Evolutionary conservation across 2,888 invertebrate genomes (phyloP).

Genomic region (Drosophila peninsularis): DNA sequence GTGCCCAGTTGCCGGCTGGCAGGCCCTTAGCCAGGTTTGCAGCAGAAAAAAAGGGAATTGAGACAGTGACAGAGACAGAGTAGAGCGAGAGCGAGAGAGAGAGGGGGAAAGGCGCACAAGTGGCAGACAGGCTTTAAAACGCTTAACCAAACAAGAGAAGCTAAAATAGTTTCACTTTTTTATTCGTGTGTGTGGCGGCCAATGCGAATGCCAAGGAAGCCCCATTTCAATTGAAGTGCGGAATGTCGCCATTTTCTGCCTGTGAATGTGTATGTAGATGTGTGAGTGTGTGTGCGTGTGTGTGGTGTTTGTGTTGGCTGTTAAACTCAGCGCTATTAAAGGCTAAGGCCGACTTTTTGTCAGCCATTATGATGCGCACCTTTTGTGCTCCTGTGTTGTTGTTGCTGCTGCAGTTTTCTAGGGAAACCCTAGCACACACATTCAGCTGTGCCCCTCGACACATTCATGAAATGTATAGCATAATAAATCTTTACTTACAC

Average conservation of each 20-base stretch:
- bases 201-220: constrained; percentile 70
- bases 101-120: constrained; percentile 30
- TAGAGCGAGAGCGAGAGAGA: neutral
- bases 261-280: constrained; percentile 32
- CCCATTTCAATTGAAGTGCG: constrained; percentile 59
- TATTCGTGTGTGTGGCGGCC: constrained; percentile 25
- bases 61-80: neutral
- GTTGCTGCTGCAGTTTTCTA: constrained; percentile 65
- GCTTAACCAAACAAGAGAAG: constrained; percentile 71
- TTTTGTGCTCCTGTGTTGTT: constrained; percentile 61
- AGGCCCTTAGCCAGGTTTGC: constrained; percentile 11
- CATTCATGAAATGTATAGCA: constrained; percentile 80
- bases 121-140: constrained; percentile 71
- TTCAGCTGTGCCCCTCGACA: constrained; percentile 47
- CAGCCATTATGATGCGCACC: constrained; percentile 79
- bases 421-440: constrained; percentile 70
- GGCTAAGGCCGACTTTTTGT: constrained; percentile 81
- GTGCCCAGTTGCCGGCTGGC: constrained; percentile 26
- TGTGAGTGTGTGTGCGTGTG: constrained; percentile 6
- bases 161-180: constrained; percentile 75
- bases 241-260: constrained; percentile 69
- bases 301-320: constrained; percentile 73
- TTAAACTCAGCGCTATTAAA: constrained; percentile 79
- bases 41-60: neutral
- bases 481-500: constrained; percentile 76